A percentile compares a stretch with the other conserved stretches of the same genome.
Evolutionary conservation across 1,140 invertebrate species (phyloP).

Genomic region (Ectropis grisescens): DNA sequence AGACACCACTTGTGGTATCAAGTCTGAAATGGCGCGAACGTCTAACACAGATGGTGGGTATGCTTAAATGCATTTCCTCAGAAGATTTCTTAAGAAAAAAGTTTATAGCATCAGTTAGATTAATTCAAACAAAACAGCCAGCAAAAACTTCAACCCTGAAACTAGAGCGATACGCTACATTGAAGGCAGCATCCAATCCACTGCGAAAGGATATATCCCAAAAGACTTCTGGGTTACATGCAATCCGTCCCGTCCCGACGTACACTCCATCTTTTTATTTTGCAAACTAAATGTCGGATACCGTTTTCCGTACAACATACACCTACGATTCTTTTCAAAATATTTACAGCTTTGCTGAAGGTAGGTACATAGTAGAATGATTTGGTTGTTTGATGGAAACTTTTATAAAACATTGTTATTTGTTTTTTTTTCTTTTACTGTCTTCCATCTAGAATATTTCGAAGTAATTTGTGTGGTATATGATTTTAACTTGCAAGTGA

Average conservation of each 20-base stretch:
- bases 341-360: too few relatives aligned
- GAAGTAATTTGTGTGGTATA: too few relatives aligned
- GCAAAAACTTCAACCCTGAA: background rate
- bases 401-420: too few relatives aligned
- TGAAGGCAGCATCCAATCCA: conserved; percentile 11
- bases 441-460: too few relatives aligned
- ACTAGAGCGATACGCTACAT: conserved; percentile 6
- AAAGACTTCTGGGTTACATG: conserved; percentile 30
- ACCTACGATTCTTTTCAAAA: too few relatives aligned
- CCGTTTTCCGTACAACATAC: too few relatives aligned
- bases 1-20: too few relatives aligned
- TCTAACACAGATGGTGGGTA: background rate
- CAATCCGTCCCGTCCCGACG: conserved; percentile 32
- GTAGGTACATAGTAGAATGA: too few relatives aligned
- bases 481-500: too few relatives aligned
- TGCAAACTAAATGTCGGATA: conserved; percentile 31
- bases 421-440: too few relatives aligned
- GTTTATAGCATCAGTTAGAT: background rate
- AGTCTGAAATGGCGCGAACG: background rate
- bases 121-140: background rate
- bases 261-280: conserved; percentile 30
- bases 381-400: too few relatives aligned
- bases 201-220: conserved; percentile 28
- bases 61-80: too few relatives aligned
- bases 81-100: background rate